Conservation (phyloP, 2,113 vertebrate species). For the Psilopsiagon aymara region DNA sequence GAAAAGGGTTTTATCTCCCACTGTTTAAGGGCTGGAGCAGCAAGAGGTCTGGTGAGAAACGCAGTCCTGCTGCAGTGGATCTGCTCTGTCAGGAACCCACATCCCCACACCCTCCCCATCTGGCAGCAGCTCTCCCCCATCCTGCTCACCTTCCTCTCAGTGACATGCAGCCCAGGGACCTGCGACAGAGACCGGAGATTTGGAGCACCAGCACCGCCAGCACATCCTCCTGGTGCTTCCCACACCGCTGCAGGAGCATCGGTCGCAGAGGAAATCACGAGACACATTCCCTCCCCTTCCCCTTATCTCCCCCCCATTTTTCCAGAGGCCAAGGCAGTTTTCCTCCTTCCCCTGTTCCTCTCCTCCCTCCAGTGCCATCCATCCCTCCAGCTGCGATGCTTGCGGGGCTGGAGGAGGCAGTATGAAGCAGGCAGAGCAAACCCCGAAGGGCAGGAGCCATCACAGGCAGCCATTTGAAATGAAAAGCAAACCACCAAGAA, state of each 20-base stretch:
- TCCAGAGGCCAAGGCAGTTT: neutral
- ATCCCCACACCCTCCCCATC: neutral
- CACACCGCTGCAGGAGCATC: fast-evolving
- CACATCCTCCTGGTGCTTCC: neutral
- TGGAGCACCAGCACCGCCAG: neutral
- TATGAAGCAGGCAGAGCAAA: neutral
- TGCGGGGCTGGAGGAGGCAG: neutral
- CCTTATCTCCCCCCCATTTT: neutral
- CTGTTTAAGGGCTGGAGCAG: neutral
- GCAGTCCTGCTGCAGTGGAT: fast-evolving
- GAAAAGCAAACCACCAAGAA: neutral
- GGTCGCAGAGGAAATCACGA: fast-evolving
- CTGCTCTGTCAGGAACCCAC: neutral
- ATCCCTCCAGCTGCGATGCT: neutral
- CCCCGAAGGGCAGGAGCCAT: neutral
- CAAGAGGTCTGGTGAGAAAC: neutral
- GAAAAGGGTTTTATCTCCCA: neutral
- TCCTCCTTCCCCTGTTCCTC: neutral
- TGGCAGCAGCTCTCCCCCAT: neutral
- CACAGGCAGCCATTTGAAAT: neutral
- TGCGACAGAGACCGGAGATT: fast-evolving
- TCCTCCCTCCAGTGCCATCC: neutral
- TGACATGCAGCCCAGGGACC: neutral
- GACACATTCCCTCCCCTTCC: fast-evolving
- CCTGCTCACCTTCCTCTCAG: fast-evolving